phyloP scores from a whole-genome alignment of 35 echinoderm and acorn worm genomes.

The Chiridota heheva region DNA sequence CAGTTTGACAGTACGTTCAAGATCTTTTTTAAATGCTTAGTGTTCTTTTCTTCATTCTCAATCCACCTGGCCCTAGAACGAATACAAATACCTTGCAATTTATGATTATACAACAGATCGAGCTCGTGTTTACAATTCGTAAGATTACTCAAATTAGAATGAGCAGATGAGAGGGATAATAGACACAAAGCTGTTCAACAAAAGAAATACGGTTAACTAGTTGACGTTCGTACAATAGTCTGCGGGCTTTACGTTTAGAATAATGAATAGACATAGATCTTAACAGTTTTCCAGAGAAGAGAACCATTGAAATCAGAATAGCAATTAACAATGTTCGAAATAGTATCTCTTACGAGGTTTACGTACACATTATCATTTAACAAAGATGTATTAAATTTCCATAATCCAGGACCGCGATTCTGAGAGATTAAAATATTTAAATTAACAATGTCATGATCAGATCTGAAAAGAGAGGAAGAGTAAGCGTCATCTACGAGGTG shows the following conservation, averaged over 20 bases:
- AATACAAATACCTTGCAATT: conserved; percentile 5
- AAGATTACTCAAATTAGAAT: background rate
- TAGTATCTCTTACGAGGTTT: background rate
- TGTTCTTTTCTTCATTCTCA: background rate
- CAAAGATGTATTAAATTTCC: background rate
- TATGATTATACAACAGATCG: background rate
- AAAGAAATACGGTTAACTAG: background rate
- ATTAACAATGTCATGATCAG: background rate
- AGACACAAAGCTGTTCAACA: background rate
- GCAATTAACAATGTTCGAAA: background rate
- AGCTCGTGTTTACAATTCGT: background rate
- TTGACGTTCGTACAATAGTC: background rate
- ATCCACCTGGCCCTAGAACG: background rate
- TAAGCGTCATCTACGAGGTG: background rate
- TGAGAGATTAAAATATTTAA: background rate
- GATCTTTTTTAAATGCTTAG: background rate
- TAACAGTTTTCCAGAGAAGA: background rate
- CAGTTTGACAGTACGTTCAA: no score
- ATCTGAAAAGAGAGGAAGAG: background rate
- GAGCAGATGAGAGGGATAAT: background rate
- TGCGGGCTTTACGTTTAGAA: background rate
- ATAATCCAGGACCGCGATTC: conserved; percentile 2
- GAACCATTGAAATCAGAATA: background rate
- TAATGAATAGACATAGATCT: background rate
- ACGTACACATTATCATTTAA: background rate